A percentile compares a stretch with the other conserved stretches of the same genome.
phyloP scores from a whole-genome alignment of 2,888 invertebrate genomes.

The Tigriopus californicus region DNA sequence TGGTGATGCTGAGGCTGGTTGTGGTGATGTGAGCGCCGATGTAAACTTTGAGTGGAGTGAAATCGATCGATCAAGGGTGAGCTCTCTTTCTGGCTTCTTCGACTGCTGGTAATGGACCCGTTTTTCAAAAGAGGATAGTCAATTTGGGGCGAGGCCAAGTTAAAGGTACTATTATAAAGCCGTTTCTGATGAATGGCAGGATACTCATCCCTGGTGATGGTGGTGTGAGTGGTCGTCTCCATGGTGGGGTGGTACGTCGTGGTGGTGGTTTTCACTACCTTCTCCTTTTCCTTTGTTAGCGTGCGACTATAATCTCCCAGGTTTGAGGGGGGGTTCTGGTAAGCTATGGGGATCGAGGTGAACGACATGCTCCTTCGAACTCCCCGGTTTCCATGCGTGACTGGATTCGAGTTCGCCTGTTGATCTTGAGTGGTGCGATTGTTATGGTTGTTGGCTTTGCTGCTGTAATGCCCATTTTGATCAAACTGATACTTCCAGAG shows the following conservation, averaged over 20 bases:
- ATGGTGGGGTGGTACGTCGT: neutral
- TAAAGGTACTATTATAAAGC: no score
- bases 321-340: neutral
- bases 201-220: neutral
- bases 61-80: no score
- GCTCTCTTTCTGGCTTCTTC: no score
- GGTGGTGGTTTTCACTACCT: neutral
- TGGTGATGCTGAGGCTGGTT: no score
- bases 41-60: no score
- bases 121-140: no score
- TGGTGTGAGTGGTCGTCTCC: neutral
- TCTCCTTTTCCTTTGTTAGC: neutral
- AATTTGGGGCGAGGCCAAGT: no score
- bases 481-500: no score
- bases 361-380: slow-evolving; percentile 13
- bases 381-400: neutral
- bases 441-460: neutral
- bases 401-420: no score
- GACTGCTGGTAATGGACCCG: no score
- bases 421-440: neutral
- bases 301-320: neutral
- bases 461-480: neutral
- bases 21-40: no score
- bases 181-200: neutral
- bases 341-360: slow-evolving; percentile 1